Evolutionary conservation across 2,113 vertebrate genomes (phyloP).

Genomic region (Lasiurus borealis): DNA sequence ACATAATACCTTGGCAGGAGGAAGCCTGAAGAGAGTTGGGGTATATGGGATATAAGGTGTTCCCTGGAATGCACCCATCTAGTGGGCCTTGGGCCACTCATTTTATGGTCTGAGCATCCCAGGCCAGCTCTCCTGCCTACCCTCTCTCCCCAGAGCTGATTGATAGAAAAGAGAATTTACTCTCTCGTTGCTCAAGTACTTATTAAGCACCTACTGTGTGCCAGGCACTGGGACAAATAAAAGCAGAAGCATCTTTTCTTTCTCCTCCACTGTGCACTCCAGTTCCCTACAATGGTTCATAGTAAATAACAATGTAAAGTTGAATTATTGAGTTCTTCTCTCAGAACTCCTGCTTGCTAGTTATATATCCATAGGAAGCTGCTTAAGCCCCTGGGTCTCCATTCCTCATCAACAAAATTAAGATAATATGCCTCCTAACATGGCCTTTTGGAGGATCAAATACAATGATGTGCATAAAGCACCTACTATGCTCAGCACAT

Average conservation of each 20-base stretch:
- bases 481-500: not conserved
- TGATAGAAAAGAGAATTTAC: not conserved
- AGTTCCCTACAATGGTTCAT: not conserved
- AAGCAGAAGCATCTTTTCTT: not conserved
- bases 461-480: not conserved
- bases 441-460: not conserved
- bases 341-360: not conserved
- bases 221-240: not conserved
- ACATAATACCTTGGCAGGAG: not conserved
- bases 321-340: not conserved
- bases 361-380: not conserved
- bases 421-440: not conserved
- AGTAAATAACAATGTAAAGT: not conserved
- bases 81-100: not conserved
- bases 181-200: not conserved
- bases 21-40: not conserved
- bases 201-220: not conserved
- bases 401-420: not conserved
- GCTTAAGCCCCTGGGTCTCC: not conserved
- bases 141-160: not conserved
- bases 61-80: not conserved
- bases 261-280: fast-evolving
- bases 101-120: not conserved
- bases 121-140: not conserved
- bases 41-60: not conserved